Conservation (phyloP, 2,797 vertebrate genomes). For the Typhlichthys subterraneus region DNA sequence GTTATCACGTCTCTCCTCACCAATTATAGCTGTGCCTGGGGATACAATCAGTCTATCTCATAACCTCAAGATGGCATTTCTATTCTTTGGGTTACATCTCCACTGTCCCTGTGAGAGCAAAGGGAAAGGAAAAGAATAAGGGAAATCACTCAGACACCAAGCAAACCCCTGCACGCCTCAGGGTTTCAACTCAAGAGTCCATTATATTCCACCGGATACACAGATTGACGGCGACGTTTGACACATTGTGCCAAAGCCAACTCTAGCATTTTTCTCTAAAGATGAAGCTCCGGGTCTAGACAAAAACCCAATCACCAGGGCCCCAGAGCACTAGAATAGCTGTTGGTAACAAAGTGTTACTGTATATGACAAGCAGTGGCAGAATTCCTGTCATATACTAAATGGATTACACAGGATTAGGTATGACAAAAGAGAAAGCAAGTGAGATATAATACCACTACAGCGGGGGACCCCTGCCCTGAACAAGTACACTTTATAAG, state of each 20-base stretch:
- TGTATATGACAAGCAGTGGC: constrained; percentile 39
- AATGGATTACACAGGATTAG: constrained; percentile 82
- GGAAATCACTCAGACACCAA: constrained; percentile 46
- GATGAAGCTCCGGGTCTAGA: constrained; percentile 59
- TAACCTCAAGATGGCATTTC: constrained; percentile 54
- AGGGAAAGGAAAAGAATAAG: constrained; percentile 41
- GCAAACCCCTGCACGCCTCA: constrained; percentile 31
- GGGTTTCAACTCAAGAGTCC: constrained; percentile 43
- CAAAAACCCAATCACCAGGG: constrained; percentile 50
- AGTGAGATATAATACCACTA: constrained; percentile 59
- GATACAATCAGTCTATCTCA: constrained; percentile 57
- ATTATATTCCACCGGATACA: constrained; percentile 47
- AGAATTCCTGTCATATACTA: constrained; percentile 73
- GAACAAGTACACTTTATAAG: constrained; percentile 53
- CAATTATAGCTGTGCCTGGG: constrained; percentile 36
- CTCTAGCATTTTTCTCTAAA: constrained; percentile 41
- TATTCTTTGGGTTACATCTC: constrained; percentile 47
- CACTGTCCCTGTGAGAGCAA: constrained; percentile 28
- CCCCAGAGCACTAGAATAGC: constrained; percentile 36
- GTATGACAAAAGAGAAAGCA: constrained; percentile 66
- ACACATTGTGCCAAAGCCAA: constrained; percentile 54
- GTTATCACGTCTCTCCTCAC: constrained; percentile 45
- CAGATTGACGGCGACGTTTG: constrained; percentile 42
- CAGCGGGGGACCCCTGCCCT: constrained; percentile 44
- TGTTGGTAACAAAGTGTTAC: constrained; percentile 42